A percentile compares a stretch with the other conserved stretches of the same genome.
These are phyloP conservation scores for Sus scrofa DNA, from an alignment of 2,113 vertebrate species.

Conservation along the genomic window DNA sequence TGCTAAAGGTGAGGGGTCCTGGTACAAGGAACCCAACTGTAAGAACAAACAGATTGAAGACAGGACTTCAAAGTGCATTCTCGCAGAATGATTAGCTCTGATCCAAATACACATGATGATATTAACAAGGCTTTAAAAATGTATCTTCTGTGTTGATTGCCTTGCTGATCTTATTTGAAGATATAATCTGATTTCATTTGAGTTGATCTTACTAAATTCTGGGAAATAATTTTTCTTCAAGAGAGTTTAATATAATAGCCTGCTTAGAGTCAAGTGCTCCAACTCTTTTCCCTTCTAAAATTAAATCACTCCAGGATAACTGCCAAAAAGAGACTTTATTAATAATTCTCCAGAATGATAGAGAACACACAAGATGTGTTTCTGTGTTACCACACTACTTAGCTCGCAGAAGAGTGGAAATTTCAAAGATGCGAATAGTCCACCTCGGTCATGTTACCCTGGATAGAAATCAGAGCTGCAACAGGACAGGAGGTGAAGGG, in stretches of 20 bases:
- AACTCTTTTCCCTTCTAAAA: constrained; percentile 57
- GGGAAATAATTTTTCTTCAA: constrained; percentile 59
- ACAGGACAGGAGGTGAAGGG: neutral
- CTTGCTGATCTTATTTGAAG: constrained; percentile 32
- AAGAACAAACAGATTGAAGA: constrained; percentile 29
- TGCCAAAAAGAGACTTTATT: constrained; percentile 50
- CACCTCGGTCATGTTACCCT: constrained; percentile 17
- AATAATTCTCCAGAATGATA: constrained; percentile 45
- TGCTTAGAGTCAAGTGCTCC: constrained; percentile 50
- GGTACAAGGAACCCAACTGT: neutral
- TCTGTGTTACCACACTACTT: constrained; percentile 26
- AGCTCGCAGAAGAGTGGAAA: constrained; percentile 39
- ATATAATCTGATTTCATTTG: constrained; percentile 48
- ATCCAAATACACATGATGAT: neutral
- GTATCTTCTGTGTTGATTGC: constrained; percentile 14
- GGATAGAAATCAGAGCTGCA: constrained; percentile 51
- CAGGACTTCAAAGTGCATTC: constrained; percentile 31
- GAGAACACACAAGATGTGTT: constrained; percentile 35
- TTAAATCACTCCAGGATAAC: constrained; percentile 55
- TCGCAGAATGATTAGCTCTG: neutral
- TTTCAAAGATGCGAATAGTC: constrained; percentile 65
- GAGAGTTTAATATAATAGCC: constrained; percentile 53
- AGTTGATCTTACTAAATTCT: constrained; percentile 54
- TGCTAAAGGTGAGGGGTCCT: neutral
- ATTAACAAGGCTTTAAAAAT: constrained; percentile 26